Evolutionary conservation across 2,888 invertebrate species (phyloP), one percentile per base, ranked within the genome.

Genomic region (Eupithecia tripunctaria): DNA sequence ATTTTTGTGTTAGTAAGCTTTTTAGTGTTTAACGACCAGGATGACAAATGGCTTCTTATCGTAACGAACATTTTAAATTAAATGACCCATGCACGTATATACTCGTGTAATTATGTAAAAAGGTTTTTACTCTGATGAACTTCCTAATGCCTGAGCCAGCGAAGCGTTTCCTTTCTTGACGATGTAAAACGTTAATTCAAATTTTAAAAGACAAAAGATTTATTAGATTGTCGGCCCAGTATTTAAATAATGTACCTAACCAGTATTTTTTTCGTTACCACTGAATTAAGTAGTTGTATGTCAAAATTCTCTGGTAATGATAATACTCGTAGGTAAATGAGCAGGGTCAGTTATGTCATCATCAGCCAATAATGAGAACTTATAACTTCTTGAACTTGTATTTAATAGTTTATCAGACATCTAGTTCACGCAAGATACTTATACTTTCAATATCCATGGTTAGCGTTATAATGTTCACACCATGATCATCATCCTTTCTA

Each of bases 361-460:
- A 8, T 47, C 7, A 47, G 8, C 47, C n/a, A n/a, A n/a, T n/a
- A 3, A 8, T 8, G 1, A n/a, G 4, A n/a, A n/a, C 8, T 0
- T 15, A 4, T 43, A n/a, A 47, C 47, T 6, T 47, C 2, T 47
- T 43, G 18, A 47, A n/a, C 10, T n/a, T 47, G 47, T 7, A n/a
- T 43, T n/a, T 15, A 15, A 6, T 43, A 10, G 10, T 47, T n/a
- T n/a, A 32, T 47, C 7, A 47, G 8, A n/a, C n/a, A 47, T n/a
- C 47, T 47, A 47, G 8, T 47, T n/a, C 47, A 18, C 47, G 8
- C 18, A 47, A 18, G n/a, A 0, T n/a, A 47, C 8, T 6, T n/a
- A n/a, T 8, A 4, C 0, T 2, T 8, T 47, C n/a, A 6, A n/a
- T n/a, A n/a, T n/a, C 2, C n/a, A n/a, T 1, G n/a, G n/a, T 8